Evolutionary conservation across 2,888 invertebrate species (phyloP), one percentile per base, ranked within the genome.

Genomic region (Drosophila prolongata): DNA sequence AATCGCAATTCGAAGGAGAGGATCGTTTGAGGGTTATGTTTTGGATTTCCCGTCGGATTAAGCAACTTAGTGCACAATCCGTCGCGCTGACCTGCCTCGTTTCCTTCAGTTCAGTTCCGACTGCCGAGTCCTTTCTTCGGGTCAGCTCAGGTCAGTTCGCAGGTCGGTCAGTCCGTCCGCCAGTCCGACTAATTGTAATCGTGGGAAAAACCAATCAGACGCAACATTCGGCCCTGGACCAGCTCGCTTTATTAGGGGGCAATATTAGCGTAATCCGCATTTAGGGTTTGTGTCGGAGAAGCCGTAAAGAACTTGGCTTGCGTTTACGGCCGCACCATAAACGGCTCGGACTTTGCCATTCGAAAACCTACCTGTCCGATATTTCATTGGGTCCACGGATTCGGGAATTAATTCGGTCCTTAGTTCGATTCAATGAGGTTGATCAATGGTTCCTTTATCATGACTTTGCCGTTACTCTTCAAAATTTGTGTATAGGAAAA

Each of bases 131-230:
- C 3, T 11, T 16, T 13, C 16, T 49, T 34, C 5, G 47, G 61
- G 60, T 50, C 60, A 64, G 62, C 59, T 49, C 59, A 40, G 62
- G 65, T 62, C 53, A 62, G 37, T 59, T 67, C 55, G 58, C 52
- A 56, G 24, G 55, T 54, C 52, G 14, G 59, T 64, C 49, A 30
- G 30, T 30, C 30, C 6, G 40, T 40, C 40, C 40, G 40, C n/a
- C 55, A 47, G 49, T 54, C 68, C 58, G 43, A 73, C 80, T 79
- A 84, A 84, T 84, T 80, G 75, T 79, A 84, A 82, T 84, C 85
- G 87, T 86, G 85, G 85, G 85, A 87, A 85, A 86, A 87, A 72
- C 85, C 84, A 79, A 87, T 82, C 83, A 85, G 87, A 87, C 83
- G 81, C 78, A 85, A 85, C 60, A 78, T 65, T 70, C 78, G 72